Conservation (phyloP, 2,888 invertebrate species). For the Drosophila recens region DNA sequence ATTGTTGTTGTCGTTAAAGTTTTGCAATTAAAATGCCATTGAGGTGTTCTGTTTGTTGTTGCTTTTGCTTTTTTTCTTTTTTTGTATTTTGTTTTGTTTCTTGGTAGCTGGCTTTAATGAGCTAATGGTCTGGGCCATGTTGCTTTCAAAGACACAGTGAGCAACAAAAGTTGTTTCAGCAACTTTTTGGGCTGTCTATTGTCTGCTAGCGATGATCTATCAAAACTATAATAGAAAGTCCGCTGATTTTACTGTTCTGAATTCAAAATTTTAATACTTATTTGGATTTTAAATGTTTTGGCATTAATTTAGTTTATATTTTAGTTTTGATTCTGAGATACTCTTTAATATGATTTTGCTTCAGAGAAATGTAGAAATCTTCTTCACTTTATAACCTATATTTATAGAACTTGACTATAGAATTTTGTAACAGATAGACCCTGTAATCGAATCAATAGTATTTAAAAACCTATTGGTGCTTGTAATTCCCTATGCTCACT, state of each 20-base stretch:
- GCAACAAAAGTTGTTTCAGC: constrained; percentile 29
- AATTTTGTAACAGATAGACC: too few species aligned
- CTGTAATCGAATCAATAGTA: background rate
- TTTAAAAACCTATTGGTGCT: too few species aligned
- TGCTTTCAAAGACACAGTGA: constrained; percentile 14
- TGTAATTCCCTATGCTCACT: background rate
- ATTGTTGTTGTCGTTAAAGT: constrained; percentile 58
- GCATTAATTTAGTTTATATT: background rate
- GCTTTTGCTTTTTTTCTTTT: constrained; percentile 5
- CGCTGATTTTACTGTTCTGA: constrained; percentile 18
- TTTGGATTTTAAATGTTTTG: background rate
- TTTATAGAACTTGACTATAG: too few species aligned
- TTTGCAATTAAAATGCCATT: constrained; percentile 74
- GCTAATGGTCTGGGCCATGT: constrained; percentile 41
- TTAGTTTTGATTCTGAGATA: too few species aligned
- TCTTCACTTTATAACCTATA: too few species aligned
- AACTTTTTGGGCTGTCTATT: constrained; percentile 27
- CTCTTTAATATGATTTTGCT: background rate
- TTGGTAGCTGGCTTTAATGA: constrained; percentile 44
- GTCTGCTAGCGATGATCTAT: constrained; percentile 24
- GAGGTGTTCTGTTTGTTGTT: constrained; percentile 46
- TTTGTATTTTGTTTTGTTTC: constrained; percentile 6
- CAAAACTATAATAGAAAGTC: constrained; percentile 40
- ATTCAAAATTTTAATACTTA: constrained; percentile 25
- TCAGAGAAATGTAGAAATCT: too few species aligned